These are phyloP conservation scores for Caiman crocodilus DNA, from an alignment of 2,797 vertebrate species.

Conservation along the genomic window DNA sequence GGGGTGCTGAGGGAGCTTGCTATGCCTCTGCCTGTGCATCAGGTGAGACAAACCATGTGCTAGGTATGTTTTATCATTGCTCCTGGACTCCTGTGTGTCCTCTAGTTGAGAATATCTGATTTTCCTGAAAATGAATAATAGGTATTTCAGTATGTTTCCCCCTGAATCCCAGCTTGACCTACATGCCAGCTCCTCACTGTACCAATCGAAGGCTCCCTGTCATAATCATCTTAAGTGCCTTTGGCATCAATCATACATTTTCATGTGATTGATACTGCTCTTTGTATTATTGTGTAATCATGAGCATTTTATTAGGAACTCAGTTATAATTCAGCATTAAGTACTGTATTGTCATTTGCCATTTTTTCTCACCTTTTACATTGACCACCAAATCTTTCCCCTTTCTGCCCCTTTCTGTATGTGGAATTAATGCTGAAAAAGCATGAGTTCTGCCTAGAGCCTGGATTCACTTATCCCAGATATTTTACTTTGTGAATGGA, in stretches of 20 bases:
- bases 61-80: background rate
- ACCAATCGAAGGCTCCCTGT: background rate
- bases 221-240: background rate
- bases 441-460: background rate
- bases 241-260: background rate
- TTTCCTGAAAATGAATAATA: background rate
- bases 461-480: background rate
- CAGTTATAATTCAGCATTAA: background rate
- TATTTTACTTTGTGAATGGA: background rate
- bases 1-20: too few relatives aligned
- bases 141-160: background rate
- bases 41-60: background rate
- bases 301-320: background rate
- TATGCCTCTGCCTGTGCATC: background rate
- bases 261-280: background rate
- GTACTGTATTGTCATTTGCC: background rate
- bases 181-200: background rate
- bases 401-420: background rate
- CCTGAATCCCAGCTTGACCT: conserved; percentile 18
- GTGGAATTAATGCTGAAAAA: background rate
- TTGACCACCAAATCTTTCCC: background rate
- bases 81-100: background rate
- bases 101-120: background rate
- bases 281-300: background rate
- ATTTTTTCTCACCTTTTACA: background rate